Conservation (phyloP, 2,888 invertebrate species). For the Campoletis raptor region DNA sequence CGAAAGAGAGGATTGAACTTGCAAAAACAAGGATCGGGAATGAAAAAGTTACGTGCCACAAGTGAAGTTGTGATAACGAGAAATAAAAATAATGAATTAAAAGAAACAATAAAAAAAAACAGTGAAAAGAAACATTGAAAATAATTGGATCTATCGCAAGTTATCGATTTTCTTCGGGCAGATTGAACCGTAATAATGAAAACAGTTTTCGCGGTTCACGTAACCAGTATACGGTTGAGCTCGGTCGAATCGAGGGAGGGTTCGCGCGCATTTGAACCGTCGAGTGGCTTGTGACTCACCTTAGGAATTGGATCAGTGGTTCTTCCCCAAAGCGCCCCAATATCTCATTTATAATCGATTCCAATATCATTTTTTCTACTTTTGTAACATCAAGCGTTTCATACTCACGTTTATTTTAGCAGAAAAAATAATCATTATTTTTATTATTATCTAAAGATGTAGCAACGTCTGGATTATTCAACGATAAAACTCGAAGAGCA, state of each 20-base stretch:
- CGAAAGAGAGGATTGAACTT: slow-evolving; percentile 14
- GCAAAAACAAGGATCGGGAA: slow-evolving; percentile 42
- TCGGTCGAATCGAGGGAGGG: slow-evolving; percentile 78
- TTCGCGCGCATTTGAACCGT: slow-evolving; percentile 80
- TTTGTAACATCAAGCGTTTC: background rate
- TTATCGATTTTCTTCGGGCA: slow-evolving; percentile 76
- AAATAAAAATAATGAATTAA: slow-evolving; percentile 50
- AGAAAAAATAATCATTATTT: background rate
- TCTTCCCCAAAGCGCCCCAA: slow-evolving; percentile 60
- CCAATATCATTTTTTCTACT: background rate
- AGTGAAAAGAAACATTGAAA: slow-evolving; percentile 56
- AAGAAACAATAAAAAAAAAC: slow-evolving; percentile 31
- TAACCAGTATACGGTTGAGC: slow-evolving; percentile 79
- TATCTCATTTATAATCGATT: background rate
- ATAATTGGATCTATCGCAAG: slow-evolving; percentile 77
- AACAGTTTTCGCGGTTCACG: slow-evolving; percentile 82
- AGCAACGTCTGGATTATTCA: background rate
- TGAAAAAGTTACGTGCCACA: slow-evolving; percentile 51
- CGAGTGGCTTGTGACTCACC: slow-evolving; percentile 81
- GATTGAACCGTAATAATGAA: slow-evolving; percentile 79
- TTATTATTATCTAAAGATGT: background rate
- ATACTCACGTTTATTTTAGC: background rate
- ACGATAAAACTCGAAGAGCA: background rate
- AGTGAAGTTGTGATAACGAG: slow-evolving; percentile 65
- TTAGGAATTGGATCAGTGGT: slow-evolving; percentile 77